These are phyloP conservation scores for Thaumetopoea pityocampa DNA, from an alignment of 1,140 invertebrate genomes.

Conservation along the genomic window DNA sequence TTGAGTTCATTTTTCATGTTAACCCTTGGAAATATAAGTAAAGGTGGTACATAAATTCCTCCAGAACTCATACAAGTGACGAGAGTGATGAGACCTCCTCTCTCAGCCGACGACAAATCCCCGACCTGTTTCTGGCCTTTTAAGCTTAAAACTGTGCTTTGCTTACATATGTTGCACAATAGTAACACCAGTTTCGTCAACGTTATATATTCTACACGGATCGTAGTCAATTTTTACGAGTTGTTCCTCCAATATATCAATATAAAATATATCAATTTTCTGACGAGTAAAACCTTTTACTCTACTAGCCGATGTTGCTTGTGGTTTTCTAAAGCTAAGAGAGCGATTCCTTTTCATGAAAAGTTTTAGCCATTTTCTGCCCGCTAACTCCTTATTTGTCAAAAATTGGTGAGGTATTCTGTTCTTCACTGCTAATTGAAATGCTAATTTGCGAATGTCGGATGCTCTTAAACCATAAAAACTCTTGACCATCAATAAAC, in stretches of 20 bases:
- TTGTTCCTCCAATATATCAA: constrained; percentile 19
- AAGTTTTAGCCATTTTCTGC: constrained; percentile 31
- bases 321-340: constrained; percentile 28
- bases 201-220: constrained; percentile 30
- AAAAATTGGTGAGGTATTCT: constrained; percentile 29
- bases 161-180: constrained; percentile 31
- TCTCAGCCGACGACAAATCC: constrained; percentile 33
- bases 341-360: constrained; percentile 34
- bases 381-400: constrained; percentile 28
- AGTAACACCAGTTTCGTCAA: constrained; percentile 39
- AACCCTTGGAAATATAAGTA: constrained; percentile 22
- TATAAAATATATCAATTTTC: constrained; percentile 33
- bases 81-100: constrained; percentile 37
- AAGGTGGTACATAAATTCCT: constrained; percentile 40
- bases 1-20: constrained; percentile 27
- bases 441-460: not conserved
- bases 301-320: constrained; percentile 36
- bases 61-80: constrained; percentile 39
- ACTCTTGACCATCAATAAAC: too few relatives aligned
- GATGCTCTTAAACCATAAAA: constrained; percentile 1
- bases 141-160: constrained; percentile 32
- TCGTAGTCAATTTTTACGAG: constrained; percentile 23
- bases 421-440: constrained; percentile 21
- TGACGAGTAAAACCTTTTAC: constrained; percentile 37
- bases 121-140: constrained; percentile 44